phyloP scores from a whole-genome alignment of 2,113 vertebrate genomes.

The Odocoileus hemionus region DNA sequence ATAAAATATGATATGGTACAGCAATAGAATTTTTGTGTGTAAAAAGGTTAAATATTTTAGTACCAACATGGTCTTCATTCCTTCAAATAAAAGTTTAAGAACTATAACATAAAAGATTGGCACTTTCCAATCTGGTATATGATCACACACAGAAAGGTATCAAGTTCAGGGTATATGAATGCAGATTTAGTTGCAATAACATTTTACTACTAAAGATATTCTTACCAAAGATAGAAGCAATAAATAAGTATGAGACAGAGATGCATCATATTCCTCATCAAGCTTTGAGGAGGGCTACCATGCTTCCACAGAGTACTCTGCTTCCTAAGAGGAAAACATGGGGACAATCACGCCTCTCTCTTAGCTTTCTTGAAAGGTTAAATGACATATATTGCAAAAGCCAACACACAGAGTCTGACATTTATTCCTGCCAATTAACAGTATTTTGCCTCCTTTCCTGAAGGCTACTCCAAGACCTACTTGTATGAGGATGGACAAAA shows the following conservation, averaged over 20 bases:
- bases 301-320: background rate
- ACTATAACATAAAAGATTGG: background rate
- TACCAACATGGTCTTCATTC: background rate
- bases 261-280: background rate
- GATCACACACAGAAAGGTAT: background rate
- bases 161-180: background rate
- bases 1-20: background rate
- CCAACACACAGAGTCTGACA: background rate
- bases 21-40: background rate
- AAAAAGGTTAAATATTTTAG: slow-evolving; percentile 2
- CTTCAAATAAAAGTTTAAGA: slow-evolving; percentile 24
- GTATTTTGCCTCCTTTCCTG: background rate
- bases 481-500: background rate
- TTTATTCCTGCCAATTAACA: background rate
- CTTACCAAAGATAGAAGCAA: background rate
- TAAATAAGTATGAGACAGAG: background rate
- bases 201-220: background rate
- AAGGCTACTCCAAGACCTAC: background rate
- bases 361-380: background rate
- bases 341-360: background rate
- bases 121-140: background rate
- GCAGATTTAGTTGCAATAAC: background rate
- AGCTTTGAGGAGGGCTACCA: background rate
- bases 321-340: background rate
- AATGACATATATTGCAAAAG: background rate